Evolutionary conservation across 2,113 vertebrate species (phyloP), one percentile per base, ranked within the genome.

Genomic region (Ariopsis seemanni): DNA sequence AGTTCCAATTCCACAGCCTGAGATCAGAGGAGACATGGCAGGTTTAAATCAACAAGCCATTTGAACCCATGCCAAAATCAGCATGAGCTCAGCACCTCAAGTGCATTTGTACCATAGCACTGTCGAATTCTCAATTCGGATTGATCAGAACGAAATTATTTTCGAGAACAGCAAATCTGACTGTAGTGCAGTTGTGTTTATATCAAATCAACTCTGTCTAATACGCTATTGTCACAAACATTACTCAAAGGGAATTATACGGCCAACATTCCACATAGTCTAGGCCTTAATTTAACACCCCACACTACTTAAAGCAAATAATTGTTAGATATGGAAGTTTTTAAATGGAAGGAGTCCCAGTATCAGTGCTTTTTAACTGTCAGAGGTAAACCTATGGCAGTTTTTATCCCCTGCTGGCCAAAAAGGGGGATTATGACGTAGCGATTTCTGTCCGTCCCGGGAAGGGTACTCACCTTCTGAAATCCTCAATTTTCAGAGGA

Each of bases 1-100:
- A 90, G 98, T 99, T 94, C 98, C 98, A 94, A 99, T 99, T 93
- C 97, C 98, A 87, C 97, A 95, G 91, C 98, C 98, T 99, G 85
- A 1, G 63, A 81, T 25, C 10, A 86, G 50, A 62, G 20, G 42
- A 2, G 14, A 71, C 15, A 34, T 30, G 11, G 65, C 65, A 15
- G n/a, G 65, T 1, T 67, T 27, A 27, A 42, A 42, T 42, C 42
- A 42, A 42, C 42, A 42, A 42, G 42, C 42, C 42, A 42, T 42
- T 42, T 42, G 42, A 42, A 42, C 42, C 42, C 42, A 42, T 4
- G 42, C 42, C 42, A 42, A 42, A 42, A 42, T 42, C 42, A 42
- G 42, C 42, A 42, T 42, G 42, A 27, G n/a, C n/a, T 67, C 11
- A 27, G 63, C 63, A 42, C 42, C 42, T 42, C 42, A 42, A 42